These are phyloP conservation scores for Helicoverpa armigera DNA, from an alignment of 1,140 invertebrate genomes.

Conservation along the genomic window DNA sequence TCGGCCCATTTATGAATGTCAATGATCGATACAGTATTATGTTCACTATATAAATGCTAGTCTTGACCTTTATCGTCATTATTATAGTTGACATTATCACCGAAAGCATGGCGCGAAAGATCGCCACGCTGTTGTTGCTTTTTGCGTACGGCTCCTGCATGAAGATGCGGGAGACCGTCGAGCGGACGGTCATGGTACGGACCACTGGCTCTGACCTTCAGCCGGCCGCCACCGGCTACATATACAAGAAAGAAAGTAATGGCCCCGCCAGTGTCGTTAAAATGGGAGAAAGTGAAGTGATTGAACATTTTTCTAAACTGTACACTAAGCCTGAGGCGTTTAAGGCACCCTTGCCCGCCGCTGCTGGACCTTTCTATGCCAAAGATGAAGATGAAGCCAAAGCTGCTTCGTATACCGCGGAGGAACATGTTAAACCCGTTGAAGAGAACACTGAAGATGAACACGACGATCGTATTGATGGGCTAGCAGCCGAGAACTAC, in stretches of 20 bases:
- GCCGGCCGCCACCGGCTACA: constrained; percentile 85
- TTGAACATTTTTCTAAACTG: constrained; percentile 79
- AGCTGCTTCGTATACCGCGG: constrained; percentile 64
- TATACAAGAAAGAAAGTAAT: constrained; percentile 85
- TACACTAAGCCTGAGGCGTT: constrained; percentile 73
- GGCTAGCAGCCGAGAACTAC: constrained; percentile 76
- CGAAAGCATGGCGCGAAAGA: constrained; percentile 71
- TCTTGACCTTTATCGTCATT: constrained; percentile 77
- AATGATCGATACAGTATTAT: constrained; percentile 74
- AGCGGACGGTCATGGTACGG: constrained; percentile 84
- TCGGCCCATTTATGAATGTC: constrained; percentile 81
- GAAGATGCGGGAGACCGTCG: constrained; percentile 82
- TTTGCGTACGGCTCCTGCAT: constrained; percentile 66
- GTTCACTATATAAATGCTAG: constrained; percentile 79
- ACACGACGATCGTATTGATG: constrained; percentile 66
- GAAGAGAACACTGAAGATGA: constrained; percentile 70
- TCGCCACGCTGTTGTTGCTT: constrained; percentile 62
- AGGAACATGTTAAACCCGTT: constrained; percentile 73
- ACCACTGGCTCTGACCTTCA: constrained; percentile 84
- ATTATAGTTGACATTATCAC: constrained; percentile 60
- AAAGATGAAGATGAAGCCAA: constrained; percentile 69
- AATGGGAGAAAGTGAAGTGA: constrained; percentile 82
- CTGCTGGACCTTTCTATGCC: constrained; percentile 61
- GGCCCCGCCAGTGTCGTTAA: constrained; percentile 81
- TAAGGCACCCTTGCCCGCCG: constrained; percentile 63